Conservation (phyloP, 2,797 vertebrate genomes). For the Gambusia yucatana region DNA sequence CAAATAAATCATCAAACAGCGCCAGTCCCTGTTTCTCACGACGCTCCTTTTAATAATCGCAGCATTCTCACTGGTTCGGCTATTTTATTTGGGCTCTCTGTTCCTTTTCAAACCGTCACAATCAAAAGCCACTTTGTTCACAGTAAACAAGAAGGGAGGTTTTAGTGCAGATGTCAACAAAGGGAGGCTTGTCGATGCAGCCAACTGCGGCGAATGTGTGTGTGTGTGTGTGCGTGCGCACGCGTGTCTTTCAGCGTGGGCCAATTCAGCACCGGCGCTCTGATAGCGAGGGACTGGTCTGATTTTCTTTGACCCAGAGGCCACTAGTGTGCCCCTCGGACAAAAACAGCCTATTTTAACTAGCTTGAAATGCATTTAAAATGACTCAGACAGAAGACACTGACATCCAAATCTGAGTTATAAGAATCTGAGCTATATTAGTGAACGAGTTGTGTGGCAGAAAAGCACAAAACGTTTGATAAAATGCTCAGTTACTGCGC, state of each 20-base stretch:
- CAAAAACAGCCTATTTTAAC: slow-evolving; percentile 11
- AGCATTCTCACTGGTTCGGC: slow-evolving; percentile 11
- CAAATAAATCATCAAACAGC: slow-evolving; percentile 59
- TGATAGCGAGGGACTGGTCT: slow-evolving; percentile 42
- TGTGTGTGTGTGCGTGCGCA: neutral
- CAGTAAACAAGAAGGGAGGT: slow-evolving; percentile 44
- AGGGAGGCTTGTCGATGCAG: slow-evolving; percentile 55
- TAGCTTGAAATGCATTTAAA: neutral
- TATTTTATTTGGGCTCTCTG: slow-evolving; percentile 17
- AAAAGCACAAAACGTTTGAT: no score
- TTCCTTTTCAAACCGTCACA: slow-evolving; percentile 32
- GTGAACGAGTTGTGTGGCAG: neutral
- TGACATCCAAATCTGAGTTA: neutral
- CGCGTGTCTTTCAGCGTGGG: slow-evolving; percentile 18
- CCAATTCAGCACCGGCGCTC: slow-evolving; percentile 25
- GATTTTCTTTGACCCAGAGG: slow-evolving; percentile 47
- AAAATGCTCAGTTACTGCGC: no score
- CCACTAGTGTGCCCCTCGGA: slow-evolving; percentile 28
- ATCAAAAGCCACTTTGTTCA: slow-evolving; percentile 63
- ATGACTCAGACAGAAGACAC: neutral
- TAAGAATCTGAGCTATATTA: neutral
- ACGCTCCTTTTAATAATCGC: slow-evolving; percentile 29
- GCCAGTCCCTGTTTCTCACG: slow-evolving; percentile 19
- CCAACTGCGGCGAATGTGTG: slow-evolving; percentile 33
- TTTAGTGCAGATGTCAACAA: slow-evolving; percentile 68